A percentile compares a stretch with the other conserved stretches of the same genome.
Conservation (phyloP, 2,797 vertebrate species). For the Aythya fuligula region DNA sequence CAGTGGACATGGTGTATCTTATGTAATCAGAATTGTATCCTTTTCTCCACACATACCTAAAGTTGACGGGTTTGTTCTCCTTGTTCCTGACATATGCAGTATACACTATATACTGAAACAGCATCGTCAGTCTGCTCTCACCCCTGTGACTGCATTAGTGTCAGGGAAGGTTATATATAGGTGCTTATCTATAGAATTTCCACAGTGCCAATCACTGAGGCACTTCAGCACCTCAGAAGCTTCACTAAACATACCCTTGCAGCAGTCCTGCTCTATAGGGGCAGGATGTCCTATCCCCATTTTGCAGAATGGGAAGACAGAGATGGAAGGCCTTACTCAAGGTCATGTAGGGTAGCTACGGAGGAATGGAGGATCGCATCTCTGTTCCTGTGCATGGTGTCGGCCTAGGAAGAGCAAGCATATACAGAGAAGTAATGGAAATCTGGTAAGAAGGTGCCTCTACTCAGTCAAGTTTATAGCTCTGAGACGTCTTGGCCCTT, state of each 20-base stretch:
- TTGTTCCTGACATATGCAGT: background rate
- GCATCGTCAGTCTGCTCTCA: background rate
- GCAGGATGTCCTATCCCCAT: background rate
- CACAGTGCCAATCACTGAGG: background rate
- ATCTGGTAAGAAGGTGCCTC: background rate
- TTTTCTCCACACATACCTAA: background rate
- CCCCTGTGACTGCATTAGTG: background rate
- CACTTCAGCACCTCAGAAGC: background rate
- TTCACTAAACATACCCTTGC: background rate
- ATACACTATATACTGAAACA: background rate
- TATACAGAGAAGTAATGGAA: background rate
- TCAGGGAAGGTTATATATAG: constrained; percentile 38
- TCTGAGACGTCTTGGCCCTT: background rate
- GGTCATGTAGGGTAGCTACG: background rate
- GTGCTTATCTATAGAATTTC: constrained; percentile 38
- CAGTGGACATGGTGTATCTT: background rate
- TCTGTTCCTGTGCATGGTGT: background rate
- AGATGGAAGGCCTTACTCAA: background rate
- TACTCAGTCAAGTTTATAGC: constrained; percentile 19
- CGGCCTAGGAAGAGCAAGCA: background rate
- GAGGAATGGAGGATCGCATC: background rate
- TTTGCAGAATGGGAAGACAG: background rate
- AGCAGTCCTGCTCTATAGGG: background rate
- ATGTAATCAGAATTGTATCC: background rate
- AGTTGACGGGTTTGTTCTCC: background rate